A percentile compares a stretch with the other conserved stretches of the same genome.
These are phyloP conservation scores for Pseudachorutes palmiensis DNA, from an alignment of 1,140 invertebrate genomes.

Conservation along the genomic window DNA sequence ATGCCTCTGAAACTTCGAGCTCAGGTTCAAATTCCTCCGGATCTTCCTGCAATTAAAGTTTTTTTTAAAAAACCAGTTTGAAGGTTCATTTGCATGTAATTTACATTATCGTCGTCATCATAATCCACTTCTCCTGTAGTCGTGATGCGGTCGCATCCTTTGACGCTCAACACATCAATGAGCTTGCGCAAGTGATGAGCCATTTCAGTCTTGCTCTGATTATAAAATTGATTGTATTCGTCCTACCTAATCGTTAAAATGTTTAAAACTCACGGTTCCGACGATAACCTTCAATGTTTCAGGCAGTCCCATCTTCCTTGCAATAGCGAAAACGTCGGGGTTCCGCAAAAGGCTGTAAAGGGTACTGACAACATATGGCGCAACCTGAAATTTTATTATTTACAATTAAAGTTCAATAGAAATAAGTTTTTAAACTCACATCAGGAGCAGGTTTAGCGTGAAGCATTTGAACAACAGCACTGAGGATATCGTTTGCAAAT, in stretches of 20 bases:
- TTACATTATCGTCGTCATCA: constrained; percentile 30
- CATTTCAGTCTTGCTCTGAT: constrained; percentile 22
- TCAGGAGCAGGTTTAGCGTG: constrained; percentile 19
- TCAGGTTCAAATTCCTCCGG: constrained; percentile 34
- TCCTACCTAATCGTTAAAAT: not conserved
- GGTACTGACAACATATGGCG: constrained; percentile 36
- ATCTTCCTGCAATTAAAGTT: constrained; percentile 24
- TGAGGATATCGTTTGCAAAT: constrained; percentile 23
- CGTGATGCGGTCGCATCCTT: constrained; percentile 16
- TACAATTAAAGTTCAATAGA: not conserved
- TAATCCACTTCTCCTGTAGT: constrained; percentile 32
- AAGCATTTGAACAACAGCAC: constrained; percentile 25
- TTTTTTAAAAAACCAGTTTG: not conserved
- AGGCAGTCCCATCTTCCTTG: constrained; percentile 24
- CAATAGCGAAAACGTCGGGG: constrained; percentile 29
- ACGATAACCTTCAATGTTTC: constrained; percentile 3
- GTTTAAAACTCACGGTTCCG: not conserved
- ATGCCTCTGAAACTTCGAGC: constrained; percentile 30
- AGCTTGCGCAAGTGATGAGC: constrained; percentile 27
- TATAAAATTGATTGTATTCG: not conserved
- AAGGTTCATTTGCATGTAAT: not conserved
- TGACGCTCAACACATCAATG: constrained; percentile 14
- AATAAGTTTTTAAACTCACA: constrained; percentile 12
- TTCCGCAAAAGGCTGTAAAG: constrained; percentile 33
- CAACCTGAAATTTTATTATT: constrained; percentile 14